These are phyloP conservation scores for Apistogramma diplotaenia DNA, from an alignment of 2,113 vertebrate species.

Conservation along the genomic window DNA sequence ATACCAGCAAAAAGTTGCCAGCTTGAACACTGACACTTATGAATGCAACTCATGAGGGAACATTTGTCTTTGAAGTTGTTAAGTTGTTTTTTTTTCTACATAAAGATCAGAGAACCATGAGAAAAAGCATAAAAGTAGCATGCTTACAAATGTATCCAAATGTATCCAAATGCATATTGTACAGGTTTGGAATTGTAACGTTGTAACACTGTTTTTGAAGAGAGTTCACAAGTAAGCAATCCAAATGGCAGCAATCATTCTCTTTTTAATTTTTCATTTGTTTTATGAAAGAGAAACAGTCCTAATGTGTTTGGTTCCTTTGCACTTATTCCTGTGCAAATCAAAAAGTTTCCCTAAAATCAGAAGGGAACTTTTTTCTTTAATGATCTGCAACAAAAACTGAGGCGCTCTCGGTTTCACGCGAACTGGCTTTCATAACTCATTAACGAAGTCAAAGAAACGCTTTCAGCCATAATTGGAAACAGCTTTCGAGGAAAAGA, in stretches of 20 bases:
- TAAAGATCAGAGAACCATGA: not conserved
- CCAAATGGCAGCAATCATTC: not conserved
- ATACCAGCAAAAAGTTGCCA: not conserved
- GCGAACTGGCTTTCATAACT: not conserved
- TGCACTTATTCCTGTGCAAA: not conserved
- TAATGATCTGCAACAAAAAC: not conserved
- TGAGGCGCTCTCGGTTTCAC: not conserved
- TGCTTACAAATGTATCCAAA: no score
- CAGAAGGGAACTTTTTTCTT: not conserved
- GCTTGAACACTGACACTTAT: not conserved
- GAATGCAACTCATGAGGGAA: no score
- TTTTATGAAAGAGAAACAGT: not conserved
- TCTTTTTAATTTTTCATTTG: not conserved
- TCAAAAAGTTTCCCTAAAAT: not conserved
- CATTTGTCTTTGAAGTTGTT: no score
- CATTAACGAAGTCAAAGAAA: not conserved
- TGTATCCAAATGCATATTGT: no score
- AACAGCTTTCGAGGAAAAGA: not conserved
- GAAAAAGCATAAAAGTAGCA: no score
- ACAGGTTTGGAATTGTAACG: no score
- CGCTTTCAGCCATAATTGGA: not conserved
- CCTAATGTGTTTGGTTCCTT: not conserved
- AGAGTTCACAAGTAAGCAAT: not conserved
- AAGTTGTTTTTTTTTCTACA: not conserved
- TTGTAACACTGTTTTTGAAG: no score